phyloP scores from a whole-genome alignment of 2,797 vertebrate genomes.

The Crocodylus rhombifer region DNA sequence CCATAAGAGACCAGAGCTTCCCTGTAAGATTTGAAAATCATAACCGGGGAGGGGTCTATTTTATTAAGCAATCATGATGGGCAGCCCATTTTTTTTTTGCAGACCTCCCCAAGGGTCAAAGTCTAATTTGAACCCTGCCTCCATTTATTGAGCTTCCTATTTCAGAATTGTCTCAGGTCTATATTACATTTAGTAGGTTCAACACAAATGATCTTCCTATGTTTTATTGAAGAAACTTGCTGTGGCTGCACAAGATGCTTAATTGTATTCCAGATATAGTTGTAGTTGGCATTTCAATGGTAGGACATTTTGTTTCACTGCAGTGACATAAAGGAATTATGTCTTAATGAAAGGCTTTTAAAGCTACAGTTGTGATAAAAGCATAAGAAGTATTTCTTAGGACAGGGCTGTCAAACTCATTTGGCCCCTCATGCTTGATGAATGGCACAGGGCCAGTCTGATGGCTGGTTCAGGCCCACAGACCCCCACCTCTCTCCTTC shows the following conservation, averaged over 20 bases:
- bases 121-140: background rate
- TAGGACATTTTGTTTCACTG: background rate
- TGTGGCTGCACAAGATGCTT: background rate
- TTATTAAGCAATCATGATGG: too few species aligned
- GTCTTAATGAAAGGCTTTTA: background rate
- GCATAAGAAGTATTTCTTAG: too few species aligned
- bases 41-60: too few species aligned
- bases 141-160: background rate
- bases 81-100: too few species aligned
- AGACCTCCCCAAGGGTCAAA: too few species aligned
- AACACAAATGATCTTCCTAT: background rate
- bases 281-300: background rate
- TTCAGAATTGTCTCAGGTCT: background rate
- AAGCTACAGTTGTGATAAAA: background rate
- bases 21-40: too few species aligned
- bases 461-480: too few species aligned
- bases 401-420: too few species aligned
- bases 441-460: too few species aligned
- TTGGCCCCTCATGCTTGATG: too few species aligned
- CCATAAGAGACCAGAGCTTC: too few species aligned
- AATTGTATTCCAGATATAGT: background rate
- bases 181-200: background rate
- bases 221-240: background rate
- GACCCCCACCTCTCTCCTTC: too few species aligned
- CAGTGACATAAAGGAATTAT: accelerated